Evolutionary conservation across 2,888 invertebrate genomes (phyloP).

Genomic region (Schizotus pectinicornis): DNA sequence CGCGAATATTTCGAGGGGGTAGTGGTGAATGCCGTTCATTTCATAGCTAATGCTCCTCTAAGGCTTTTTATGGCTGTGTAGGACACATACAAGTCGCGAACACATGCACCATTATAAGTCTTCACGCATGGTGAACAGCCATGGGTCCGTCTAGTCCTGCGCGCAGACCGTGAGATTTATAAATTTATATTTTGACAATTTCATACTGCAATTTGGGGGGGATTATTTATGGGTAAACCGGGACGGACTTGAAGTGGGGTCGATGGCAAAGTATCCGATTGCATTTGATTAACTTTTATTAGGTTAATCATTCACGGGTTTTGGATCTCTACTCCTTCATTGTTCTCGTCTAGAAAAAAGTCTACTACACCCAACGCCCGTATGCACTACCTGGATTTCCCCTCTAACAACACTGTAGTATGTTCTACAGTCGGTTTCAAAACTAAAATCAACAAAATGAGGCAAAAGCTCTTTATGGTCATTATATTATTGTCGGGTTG

Average conservation of each 20-base stretch:
- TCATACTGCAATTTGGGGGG: slow-evolving; percentile 55
- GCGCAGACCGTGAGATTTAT: slow-evolving; percentile 59
- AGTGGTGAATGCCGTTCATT: slow-evolving; percentile 18
- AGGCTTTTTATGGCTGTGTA: slow-evolving; percentile 22
- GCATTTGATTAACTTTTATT: slow-evolving; percentile 41
- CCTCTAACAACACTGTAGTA: too few species aligned
- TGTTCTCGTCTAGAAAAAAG: too few species aligned
- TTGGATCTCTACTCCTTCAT: too few species aligned
- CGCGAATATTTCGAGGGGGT: not conserved
- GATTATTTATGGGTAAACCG: slow-evolving; percentile 53
- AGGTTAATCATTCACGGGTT: slow-evolving; percentile 12
- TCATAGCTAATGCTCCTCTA: slow-evolving; percentile 26
- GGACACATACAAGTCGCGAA: slow-evolving; percentile 51
- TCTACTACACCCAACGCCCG: too few species aligned
- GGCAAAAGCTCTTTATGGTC: too few species aligned
- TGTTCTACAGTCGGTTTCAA: too few species aligned
- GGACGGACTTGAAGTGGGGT: slow-evolving; percentile 39
- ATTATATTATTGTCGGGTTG: too few species aligned
- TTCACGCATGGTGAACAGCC: slow-evolving; percentile 56
- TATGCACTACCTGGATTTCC: too few species aligned
- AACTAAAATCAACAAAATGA: too few species aligned
- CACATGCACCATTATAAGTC: slow-evolving; percentile 54
- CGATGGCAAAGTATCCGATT: slow-evolving; percentile 42
- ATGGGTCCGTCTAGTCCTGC: slow-evolving; percentile 44
- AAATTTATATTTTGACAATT: slow-evolving; percentile 61